A percentile compares a stretch with the other conserved stretches of the same genome.
These are phyloP conservation scores for Squalus acanthias DNA, from an alignment of 2,797 vertebrate genomes.

Conservation along the genomic window DNA sequence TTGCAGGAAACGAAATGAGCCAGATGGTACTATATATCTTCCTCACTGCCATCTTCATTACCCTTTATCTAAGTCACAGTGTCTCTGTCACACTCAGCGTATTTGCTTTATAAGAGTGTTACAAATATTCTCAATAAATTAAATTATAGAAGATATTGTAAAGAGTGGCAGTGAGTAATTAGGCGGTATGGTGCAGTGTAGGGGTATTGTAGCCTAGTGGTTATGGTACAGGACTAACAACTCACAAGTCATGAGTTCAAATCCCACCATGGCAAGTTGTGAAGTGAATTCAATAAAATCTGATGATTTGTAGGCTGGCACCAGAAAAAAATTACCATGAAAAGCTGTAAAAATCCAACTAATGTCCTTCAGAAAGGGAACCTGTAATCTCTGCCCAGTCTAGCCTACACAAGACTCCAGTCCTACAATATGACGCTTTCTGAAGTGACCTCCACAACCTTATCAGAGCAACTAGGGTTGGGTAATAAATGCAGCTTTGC, in stretches of 20 bases:
- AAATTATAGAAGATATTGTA: background rate
- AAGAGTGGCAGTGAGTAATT: background rate
- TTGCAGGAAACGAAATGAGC: background rate
- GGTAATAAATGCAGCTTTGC: background rate
- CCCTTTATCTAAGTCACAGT: background rate
- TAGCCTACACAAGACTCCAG: background rate
- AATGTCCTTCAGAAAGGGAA: background rate
- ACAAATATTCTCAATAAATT: background rate
- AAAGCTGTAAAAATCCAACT: background rate
- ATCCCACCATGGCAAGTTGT: background rate
- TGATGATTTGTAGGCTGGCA: background rate
- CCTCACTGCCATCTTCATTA: background rate
- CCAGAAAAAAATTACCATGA: background rate
- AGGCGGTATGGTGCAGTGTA: background rate
- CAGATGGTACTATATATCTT: background rate
- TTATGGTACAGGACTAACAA: background rate
- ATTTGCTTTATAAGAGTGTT: background rate
- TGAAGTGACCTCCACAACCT: background rate
- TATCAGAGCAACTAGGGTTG: background rate
- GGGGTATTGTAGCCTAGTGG: background rate
- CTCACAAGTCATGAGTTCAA: background rate
- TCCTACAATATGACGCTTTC: background rate
- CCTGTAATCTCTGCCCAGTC: background rate
- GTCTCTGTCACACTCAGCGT: background rate
- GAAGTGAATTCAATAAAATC: background rate